phyloP scores from a whole-genome alignment of 2,888 invertebrate species.

The Syrphus vitripennis region DNA sequence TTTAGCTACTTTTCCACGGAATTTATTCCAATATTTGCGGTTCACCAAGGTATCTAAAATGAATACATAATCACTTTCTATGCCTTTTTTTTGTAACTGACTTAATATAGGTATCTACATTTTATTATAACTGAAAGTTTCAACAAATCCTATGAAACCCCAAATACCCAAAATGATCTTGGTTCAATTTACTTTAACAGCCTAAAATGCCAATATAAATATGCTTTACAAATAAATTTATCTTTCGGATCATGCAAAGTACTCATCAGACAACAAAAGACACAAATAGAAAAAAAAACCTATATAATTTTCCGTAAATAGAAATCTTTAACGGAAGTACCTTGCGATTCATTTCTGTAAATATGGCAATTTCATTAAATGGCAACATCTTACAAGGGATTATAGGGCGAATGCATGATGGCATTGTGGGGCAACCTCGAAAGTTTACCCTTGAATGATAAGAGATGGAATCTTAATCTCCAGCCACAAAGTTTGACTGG shows the following conservation, averaged over 20 bases:
- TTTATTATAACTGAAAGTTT: no score
- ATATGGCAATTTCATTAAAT: background rate
- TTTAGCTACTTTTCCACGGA: no score
- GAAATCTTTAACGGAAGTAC: background rate
- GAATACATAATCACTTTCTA: no score
- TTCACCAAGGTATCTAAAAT: no score
- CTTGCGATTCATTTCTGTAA: background rate
- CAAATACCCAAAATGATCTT: background rate
- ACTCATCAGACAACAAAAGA: background rate
- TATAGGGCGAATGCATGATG: constrained; percentile 1
- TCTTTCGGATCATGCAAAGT: background rate
- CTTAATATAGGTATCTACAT: no score
- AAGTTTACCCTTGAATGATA: constrained; percentile 7
- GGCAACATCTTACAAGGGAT: background rate
- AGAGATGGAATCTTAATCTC: background rate
- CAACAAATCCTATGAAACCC: background rate
- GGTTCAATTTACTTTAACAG: background rate
- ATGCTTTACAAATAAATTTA: background rate
- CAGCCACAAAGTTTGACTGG: background rate
- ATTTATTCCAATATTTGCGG: no score
- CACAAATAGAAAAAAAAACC: background rate
- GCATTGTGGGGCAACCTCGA: background rate
- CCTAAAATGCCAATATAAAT: background rate
- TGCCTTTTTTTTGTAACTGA: no score
- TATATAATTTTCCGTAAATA: background rate